phyloP scores from a whole-genome alignment of 2,888 invertebrate genomes.

The Brachyptera risi region DNA sequence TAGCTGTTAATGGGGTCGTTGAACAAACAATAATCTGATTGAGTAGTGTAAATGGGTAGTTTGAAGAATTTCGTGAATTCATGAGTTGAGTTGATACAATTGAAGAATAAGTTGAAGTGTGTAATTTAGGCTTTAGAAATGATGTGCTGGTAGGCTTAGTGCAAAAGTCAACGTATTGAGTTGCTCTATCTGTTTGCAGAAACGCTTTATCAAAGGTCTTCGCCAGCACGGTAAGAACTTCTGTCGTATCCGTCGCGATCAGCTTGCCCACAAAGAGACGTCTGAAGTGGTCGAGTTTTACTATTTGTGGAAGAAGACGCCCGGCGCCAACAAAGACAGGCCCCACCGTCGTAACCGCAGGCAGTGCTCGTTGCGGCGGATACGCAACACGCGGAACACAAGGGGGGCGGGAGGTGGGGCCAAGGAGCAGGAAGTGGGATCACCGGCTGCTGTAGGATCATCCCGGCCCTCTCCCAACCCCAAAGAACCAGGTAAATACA shows the following conservation, averaged over 20 bases:
- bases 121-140: no score
- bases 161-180: no score
- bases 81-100: no score
- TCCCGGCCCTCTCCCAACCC: conserved; percentile 40
- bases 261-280: conserved; percentile 96
- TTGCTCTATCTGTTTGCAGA: conserved; percentile 47
- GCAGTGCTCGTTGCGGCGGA: conserved; percentile 81
- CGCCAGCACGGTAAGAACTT: conserved; percentile 99
- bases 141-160: no score
- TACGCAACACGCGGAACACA: conserved; percentile 82
- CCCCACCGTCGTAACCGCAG: conserved; percentile 82
- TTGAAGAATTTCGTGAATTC: no score
- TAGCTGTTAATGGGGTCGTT: no score
- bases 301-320: conserved; percentile 98
- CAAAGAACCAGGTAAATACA: conserved; percentile 41
- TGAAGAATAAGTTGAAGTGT: no score
- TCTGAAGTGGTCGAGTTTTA: conserved; percentile 96
- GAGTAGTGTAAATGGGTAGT: no score
- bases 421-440: conserved; percentile 36
- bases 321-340: conserved; percentile 93
- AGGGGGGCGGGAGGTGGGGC: conserved; percentile 64
- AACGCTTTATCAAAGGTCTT: conserved; percentile 97
- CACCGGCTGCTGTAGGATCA: conserved; percentile 37
- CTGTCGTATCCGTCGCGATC: conserved; percentile 93
- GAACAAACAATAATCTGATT: no score